These are phyloP conservation scores for Bombus huntii DNA, from an alignment of 1,140 invertebrate genomes.

Conservation along the genomic window DNA sequence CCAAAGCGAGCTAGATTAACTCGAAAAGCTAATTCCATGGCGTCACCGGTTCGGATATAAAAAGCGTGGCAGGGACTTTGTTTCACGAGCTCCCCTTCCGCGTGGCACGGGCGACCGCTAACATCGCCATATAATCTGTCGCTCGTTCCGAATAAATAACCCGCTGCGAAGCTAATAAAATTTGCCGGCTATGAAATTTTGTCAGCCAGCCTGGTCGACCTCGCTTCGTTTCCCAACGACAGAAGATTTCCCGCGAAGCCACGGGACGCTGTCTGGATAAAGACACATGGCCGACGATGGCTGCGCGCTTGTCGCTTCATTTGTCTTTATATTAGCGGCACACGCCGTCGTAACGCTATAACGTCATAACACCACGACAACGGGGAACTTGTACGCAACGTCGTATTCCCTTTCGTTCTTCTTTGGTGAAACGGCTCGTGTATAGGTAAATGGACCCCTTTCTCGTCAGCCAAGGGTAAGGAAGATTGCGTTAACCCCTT, in stretches of 20 bases:
- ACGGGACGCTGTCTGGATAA: constrained; percentile 74
- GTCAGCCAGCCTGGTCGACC: constrained; percentile 12
- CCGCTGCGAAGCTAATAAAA: constrained; percentile 70
- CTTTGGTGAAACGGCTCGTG: neutral
- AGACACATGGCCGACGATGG: constrained; percentile 78
- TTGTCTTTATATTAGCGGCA: constrained; percentile 81
- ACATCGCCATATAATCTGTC: constrained; percentile 71
- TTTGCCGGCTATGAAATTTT: constrained; percentile 60
- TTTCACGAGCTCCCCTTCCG: constrained; percentile 42
- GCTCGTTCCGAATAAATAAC: constrained; percentile 68
- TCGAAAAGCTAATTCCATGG: constrained; percentile 7
- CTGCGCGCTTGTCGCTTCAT: constrained; percentile 74
- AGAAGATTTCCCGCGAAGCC: constrained; percentile 67
- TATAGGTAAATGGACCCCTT: neutral
- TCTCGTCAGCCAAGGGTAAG: neutral
- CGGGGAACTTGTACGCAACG: neutral
- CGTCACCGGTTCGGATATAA: neutral
- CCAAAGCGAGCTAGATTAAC: neutral
- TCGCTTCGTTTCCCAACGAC: constrained; percentile 39
- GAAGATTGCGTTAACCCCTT: constrained; percentile 7
- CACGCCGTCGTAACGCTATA: constrained; percentile 64
- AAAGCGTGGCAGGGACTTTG: constrained; percentile 5
- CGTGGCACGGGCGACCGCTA: constrained; percentile 38
- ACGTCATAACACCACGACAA: constrained; percentile 16
- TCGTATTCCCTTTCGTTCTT: neutral